phyloP scores from a whole-genome alignment of 2,797 vertebrate species.

The Balearica regulorum region DNA sequence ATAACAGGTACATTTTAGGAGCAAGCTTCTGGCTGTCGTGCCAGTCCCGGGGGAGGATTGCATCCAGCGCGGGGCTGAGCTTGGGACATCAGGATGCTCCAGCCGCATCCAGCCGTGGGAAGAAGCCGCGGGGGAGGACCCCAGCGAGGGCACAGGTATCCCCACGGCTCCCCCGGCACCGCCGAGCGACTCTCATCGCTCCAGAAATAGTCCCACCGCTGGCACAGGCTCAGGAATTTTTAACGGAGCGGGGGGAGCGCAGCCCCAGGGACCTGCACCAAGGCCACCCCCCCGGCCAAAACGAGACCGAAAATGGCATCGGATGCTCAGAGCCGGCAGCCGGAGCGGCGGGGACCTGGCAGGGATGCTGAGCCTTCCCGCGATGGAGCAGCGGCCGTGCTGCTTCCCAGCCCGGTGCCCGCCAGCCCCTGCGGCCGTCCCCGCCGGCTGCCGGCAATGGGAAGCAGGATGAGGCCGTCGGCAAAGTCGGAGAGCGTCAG shows the following conservation, averaged over 20 bases:
- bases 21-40: rapidly evolving
- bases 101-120: rapidly evolving
- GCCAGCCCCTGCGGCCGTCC: background rate
- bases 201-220: background rate
- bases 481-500: background rate
- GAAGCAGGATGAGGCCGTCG: background rate
- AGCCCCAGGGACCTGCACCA: background rate
- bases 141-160: background rate
- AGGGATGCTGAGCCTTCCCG: background rate
- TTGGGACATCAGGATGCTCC: background rate
- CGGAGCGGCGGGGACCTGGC: background rate
- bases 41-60: rapidly evolving
- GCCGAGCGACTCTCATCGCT: rapidly evolving
- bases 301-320: background rate
- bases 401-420: rapidly evolving
- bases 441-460: background rate
- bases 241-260: background rate
- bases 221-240: background rate
- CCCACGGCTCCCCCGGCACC: background rate
- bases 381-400: background rate
- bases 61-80: background rate
- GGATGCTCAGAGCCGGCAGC: background rate
- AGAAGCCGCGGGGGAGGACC: background rate
- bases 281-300: background rate
- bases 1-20: background rate